These are phyloP conservation scores for Zingel zingel DNA, from an alignment of 2,113 vertebrate genomes.

Conservation along the genomic window DNA sequence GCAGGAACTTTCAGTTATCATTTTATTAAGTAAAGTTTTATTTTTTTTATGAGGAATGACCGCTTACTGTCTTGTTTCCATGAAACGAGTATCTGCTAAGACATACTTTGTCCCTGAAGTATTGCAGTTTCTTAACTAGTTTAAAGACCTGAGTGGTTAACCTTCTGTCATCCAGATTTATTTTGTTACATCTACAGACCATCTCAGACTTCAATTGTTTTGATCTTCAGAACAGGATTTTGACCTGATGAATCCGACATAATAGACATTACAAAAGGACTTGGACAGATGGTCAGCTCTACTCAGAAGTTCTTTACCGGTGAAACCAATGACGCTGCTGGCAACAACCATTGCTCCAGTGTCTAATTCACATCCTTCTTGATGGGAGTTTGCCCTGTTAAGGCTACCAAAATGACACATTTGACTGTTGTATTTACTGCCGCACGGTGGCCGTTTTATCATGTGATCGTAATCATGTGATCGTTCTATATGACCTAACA, in stretches of 20 bases:
- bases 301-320: slow-evolving; percentile 26
- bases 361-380: slow-evolving; percentile 14
- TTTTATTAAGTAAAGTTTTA: background rate
- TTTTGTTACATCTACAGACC: slow-evolving; percentile 56
- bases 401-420: no score
- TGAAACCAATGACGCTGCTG: background rate
- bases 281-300: slow-evolving; percentile 28
- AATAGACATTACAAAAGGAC: slow-evolving; percentile 53
- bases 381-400: background rate
- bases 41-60: background rate
- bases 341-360: background rate
- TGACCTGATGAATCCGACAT: slow-evolving; percentile 58
- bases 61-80: slow-evolving; percentile 12
- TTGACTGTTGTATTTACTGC: no score
- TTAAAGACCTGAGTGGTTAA: slow-evolving; percentile 54
- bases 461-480: no score
- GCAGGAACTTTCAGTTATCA: slow-evolving; percentile 8
- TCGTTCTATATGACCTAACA: no score
- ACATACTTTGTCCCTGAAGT: slow-evolving; percentile 11
- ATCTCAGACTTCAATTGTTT: slow-evolving; percentile 59
- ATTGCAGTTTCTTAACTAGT: slow-evolving; percentile 9
- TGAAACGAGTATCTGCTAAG: slow-evolving; percentile 12
- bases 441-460: no score
- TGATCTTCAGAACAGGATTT: slow-evolving; percentile 60
- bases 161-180: slow-evolving; percentile 33